These are phyloP conservation scores for Anastrepha obliqua DNA, from an alignment of 1,140 invertebrate genomes.

Conservation along the genomic window DNA sequence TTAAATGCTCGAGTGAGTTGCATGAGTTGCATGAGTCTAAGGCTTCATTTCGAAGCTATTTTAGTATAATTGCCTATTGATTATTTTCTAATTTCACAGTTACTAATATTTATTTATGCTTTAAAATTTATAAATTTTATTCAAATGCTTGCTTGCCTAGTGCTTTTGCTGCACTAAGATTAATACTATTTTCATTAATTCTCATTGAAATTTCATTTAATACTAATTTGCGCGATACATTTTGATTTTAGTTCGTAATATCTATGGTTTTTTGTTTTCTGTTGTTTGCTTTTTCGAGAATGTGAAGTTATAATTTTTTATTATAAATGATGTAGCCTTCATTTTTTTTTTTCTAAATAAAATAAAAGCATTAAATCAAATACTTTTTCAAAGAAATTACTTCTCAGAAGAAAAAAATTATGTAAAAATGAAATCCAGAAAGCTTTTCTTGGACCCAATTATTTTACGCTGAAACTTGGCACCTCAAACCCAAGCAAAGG, in stretches of 20 bases:
- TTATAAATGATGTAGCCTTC: background rate
- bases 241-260: conserved; percentile 1
- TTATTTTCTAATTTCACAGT: background rate
- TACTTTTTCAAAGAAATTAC: conserved; percentile 3
- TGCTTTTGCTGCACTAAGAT: conserved; percentile 5
- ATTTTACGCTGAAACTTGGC: too few relatives aligned
- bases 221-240: conserved; percentile 36
- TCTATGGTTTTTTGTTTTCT: background rate
- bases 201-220: conserved; percentile 15
- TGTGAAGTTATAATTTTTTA: background rate
- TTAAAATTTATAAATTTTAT: background rate
- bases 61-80: background rate
- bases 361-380: background rate
- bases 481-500: too few relatives aligned
- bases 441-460: background rate
- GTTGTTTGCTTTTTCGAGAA: background rate
- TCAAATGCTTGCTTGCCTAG: background rate
- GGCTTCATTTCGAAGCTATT: background rate
- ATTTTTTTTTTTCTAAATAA: background rate
- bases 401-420: background rate
- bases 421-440: background rate
- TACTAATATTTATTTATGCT: conserved; percentile 36
- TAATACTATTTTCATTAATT: conserved; percentile 36
- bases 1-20: too few relatives aligned
- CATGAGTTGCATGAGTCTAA: too few relatives aligned